A percentile compares a stretch with the other conserved stretches of the same genome.
phyloP scores from a whole-genome alignment of 2,797 vertebrate species.

The Fratercula arctica region DNA sequence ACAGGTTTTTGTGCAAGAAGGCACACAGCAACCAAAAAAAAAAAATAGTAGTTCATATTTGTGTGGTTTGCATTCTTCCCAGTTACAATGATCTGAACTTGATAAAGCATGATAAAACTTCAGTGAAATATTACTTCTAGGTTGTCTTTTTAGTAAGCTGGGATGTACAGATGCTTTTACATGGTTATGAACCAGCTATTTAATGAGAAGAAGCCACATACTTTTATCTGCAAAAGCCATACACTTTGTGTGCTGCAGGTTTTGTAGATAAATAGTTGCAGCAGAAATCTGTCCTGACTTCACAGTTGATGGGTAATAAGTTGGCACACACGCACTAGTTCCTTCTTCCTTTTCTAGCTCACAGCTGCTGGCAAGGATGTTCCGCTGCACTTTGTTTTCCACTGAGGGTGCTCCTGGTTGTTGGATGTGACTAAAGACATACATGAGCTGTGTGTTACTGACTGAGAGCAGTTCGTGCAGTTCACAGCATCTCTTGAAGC shows the following conservation, averaged over 20 bases:
- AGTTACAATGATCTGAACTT: background rate
- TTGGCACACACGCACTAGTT: background rate
- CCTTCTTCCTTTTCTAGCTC: background rate
- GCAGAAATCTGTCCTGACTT: background rate
- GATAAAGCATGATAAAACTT: background rate
- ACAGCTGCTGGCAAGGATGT: background rate
- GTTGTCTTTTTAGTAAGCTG: background rate
- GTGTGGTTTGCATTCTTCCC: background rate
- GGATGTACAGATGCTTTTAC: background rate
- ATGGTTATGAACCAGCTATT: background rate
- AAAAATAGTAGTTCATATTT: background rate
- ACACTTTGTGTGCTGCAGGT: fast-evolving
- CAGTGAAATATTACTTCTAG: background rate
- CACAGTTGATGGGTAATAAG: background rate
- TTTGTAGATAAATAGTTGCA: background rate
- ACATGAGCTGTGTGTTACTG: fast-evolving
- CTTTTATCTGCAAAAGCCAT: background rate
- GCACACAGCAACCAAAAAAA: background rate
- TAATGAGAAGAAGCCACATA: background rate
- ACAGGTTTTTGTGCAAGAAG: background rate
- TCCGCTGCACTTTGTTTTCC: background rate
- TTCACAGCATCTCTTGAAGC: background rate
- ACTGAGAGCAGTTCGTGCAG: background rate
- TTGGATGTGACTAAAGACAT: background rate
- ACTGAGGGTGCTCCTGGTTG: background rate